A percentile compares a stretch with the other conserved stretches of the same genome.
Conservation (phyloP, 2,797 vertebrate species). For the Enteromius argenteus region DNA sequence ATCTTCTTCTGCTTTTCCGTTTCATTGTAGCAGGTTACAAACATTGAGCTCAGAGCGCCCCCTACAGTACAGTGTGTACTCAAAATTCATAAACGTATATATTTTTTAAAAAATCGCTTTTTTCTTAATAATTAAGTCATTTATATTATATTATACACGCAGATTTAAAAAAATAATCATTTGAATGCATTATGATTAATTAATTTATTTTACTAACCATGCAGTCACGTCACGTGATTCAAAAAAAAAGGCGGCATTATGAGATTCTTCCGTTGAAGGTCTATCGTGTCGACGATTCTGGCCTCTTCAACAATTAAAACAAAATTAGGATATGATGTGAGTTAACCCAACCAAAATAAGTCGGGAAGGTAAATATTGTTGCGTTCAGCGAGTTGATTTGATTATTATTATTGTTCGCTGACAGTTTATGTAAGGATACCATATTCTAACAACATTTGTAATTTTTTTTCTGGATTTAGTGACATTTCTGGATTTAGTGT, state of each 20-base stretch:
- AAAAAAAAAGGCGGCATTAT: not conserved
- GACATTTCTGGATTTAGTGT: not conserved
- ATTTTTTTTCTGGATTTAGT: not conserved
- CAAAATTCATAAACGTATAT: not conserved
- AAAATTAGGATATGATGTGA: not conserved
- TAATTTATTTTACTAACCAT: not conserved
- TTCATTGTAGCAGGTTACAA: not conserved
- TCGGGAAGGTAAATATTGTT: not conserved
- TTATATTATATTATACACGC: not conserved
- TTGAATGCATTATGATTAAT: not conserved
- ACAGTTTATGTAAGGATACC: not conserved
- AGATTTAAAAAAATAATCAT: not conserved
- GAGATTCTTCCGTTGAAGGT: slow-evolving; percentile 1
- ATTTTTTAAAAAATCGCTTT: no score
- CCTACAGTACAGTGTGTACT: not conserved
- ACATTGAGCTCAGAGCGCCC: not conserved
- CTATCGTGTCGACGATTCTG: not conserved
- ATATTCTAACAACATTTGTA: not conserved
- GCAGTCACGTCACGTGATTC: not conserved
- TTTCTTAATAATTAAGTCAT: not conserved
- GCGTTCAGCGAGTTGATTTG: not conserved
- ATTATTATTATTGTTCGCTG: not conserved
- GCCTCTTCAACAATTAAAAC: not conserved
- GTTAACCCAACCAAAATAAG: not conserved
- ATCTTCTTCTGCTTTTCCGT: slow-evolving; percentile 17